Evolutionary conservation across 2,797 vertebrate species (phyloP).

Genomic region (Coreius guichenoti): DNA sequence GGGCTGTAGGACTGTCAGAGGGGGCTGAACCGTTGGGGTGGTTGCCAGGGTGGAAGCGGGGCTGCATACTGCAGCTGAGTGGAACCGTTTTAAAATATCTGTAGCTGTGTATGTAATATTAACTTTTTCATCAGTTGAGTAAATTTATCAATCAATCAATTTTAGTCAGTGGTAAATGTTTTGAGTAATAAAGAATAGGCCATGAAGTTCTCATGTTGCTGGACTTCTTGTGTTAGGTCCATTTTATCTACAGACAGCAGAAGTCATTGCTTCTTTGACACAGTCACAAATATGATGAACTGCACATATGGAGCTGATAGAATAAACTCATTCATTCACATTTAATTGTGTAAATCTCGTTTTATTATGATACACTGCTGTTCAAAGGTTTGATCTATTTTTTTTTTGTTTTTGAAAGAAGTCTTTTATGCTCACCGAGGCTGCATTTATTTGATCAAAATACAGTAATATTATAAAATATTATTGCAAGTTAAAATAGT

Average conservation of each 20-base stretch:
- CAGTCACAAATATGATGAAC: not conserved
- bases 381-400: not conserved
- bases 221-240: not conserved
- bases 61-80: not conserved
- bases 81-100: not conserved
- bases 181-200: not conserved
- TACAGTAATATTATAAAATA: not conserved
- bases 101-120: too few species aligned
- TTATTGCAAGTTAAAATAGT: not conserved
- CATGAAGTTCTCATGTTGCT: not conserved
- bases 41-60: not conserved
- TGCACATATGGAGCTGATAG: not conserved
- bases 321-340: not conserved
- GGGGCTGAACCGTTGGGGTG: not conserved
- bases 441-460: not conserved
- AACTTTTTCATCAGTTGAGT: not conserved
- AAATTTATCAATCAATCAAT: not conserved
- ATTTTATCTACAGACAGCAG: conserved; percentile 25
- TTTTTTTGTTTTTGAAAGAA: not conserved
- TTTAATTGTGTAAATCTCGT: not conserved
- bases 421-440: too few species aligned
- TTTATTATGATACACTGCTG: not conserved
- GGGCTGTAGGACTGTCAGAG: not conserved
- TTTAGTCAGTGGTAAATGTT: not conserved
- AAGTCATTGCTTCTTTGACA: not conserved